phyloP scores from a whole-genome alignment of 2,888 invertebrate species.

The Elmis aenea region DNA sequence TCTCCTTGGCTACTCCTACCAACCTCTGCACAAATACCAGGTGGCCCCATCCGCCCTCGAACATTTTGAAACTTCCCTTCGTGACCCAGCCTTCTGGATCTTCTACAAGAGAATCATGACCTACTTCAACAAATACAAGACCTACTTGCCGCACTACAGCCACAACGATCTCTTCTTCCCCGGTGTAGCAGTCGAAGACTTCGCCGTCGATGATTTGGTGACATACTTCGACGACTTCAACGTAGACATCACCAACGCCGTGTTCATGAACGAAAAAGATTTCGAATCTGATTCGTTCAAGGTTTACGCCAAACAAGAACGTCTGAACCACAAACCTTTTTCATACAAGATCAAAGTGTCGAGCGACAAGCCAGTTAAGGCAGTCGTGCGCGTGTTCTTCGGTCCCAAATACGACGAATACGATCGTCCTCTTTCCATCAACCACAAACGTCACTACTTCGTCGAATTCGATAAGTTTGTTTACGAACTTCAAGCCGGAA shows the following conservation, averaged over 20 bases:
- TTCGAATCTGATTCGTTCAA: conserved; percentile 49
- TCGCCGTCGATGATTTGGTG: conserved; percentile 59
- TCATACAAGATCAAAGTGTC: conserved; percentile 51
- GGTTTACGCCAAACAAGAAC: conserved; percentile 55
- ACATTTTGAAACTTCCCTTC: conserved; percentile 58
- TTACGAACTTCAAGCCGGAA: conserved; percentile 54
- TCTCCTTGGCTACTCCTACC: conserved; percentile 51
- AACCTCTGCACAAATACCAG: conserved; percentile 40
- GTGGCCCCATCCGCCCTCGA: conserved; percentile 61
- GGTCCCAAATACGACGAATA: conserved; percentile 63
- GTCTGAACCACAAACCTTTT: conserved; percentile 62
- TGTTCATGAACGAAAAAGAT: conserved; percentile 49
- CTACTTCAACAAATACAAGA: conserved; percentile 57
- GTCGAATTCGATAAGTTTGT: conserved; percentile 59
- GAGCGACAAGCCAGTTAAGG: conserved; percentile 55
- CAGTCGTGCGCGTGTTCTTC: conserved; percentile 61
- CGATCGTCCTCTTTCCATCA: conserved; percentile 53
- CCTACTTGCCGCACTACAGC: conserved; percentile 56
- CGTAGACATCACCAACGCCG: conserved; percentile 60
- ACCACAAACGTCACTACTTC: conserved; percentile 57
- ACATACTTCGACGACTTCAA: conserved; percentile 66
- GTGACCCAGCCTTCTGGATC: conserved; percentile 67
- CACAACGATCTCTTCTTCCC: conserved; percentile 56
- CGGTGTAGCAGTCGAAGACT: conserved; percentile 58
- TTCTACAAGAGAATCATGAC: conserved; percentile 57